Conservation (phyloP, 2,113 vertebrate genomes). For the Rhadina sibilatrix region DNA sequence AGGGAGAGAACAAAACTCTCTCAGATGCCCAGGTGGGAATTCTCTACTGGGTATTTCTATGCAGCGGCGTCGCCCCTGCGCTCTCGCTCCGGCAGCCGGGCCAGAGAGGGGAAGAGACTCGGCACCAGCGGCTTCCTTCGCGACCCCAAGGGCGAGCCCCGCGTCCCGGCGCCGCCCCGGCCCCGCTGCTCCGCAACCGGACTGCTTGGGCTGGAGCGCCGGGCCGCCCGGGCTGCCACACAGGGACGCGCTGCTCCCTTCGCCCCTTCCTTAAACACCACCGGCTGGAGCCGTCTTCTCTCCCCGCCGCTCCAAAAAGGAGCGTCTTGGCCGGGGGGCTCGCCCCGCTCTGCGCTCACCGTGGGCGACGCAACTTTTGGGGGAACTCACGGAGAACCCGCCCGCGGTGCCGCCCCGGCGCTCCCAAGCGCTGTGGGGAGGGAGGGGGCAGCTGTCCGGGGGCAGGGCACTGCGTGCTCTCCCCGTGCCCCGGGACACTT, state of each 20-base stretch:
- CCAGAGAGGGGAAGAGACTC: background rate
- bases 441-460: background rate
- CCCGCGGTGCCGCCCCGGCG: background rate
- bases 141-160: background rate
- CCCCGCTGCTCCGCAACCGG: background rate
- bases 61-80: rapidly evolving
- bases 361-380: background rate
- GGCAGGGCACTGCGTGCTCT: rapidly evolving
- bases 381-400: rapidly evolving
- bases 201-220: background rate
- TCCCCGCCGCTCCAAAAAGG: rapidly evolving
- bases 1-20: background rate
- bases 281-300: too few species aligned
- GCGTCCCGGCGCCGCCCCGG: too few species aligned
- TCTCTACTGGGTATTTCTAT: rapidly evolving
- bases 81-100: rapidly evolving
- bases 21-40: background rate
- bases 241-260: rapidly evolving
- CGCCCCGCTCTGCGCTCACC: too few species aligned
- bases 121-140: background rate
- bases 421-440: background rate
- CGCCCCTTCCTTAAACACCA: background rate
- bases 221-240: rapidly evolving
- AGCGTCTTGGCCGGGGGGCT: rapidly evolving
- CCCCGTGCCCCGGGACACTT: background rate